These are phyloP conservation scores for Psephotus haematonotus DNA, from an alignment of 2,113 vertebrate genomes.

Conservation along the genomic window DNA sequence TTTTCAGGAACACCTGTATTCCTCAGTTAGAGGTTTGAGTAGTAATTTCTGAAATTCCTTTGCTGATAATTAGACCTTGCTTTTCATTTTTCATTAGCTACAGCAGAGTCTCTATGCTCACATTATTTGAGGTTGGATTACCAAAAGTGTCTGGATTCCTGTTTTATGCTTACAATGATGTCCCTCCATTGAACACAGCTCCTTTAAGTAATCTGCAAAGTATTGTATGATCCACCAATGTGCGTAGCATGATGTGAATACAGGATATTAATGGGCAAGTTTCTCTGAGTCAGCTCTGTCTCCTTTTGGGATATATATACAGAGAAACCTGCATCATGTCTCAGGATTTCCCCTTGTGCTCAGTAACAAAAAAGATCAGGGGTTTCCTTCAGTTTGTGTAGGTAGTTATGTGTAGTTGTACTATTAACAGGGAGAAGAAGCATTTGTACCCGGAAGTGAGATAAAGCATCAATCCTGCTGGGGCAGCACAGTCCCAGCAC, in stretches of 20 bases:
- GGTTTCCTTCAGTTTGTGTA: neutral
- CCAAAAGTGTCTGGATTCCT: neutral
- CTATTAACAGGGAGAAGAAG: neutral
- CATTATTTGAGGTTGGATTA: neutral
- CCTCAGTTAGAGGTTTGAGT: neutral
- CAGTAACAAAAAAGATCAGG: neutral
- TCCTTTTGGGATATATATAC: neutral
- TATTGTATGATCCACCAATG: neutral
- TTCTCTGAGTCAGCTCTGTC: neutral
- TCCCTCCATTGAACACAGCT: neutral
- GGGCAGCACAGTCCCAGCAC: neutral
- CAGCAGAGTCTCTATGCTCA: neutral
- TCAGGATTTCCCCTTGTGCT: neutral
- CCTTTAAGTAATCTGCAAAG: neutral
- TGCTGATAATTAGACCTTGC: neutral
- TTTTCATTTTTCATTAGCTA: neutral
- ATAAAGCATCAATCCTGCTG: neutral
- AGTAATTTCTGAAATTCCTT: neutral
- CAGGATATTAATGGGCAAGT: neutral
- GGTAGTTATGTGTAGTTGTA: neutral
- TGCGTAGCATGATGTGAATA: neutral
- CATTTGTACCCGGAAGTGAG: neutral
- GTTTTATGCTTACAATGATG: neutral
- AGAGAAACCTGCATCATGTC: neutral
- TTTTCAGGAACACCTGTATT: neutral